Percentiles rank a stretch among this genome's conserved stretches.
phyloP scores from a whole-genome alignment of 1,140 invertebrate genomes.

The Drosophila sp. region DNA sequence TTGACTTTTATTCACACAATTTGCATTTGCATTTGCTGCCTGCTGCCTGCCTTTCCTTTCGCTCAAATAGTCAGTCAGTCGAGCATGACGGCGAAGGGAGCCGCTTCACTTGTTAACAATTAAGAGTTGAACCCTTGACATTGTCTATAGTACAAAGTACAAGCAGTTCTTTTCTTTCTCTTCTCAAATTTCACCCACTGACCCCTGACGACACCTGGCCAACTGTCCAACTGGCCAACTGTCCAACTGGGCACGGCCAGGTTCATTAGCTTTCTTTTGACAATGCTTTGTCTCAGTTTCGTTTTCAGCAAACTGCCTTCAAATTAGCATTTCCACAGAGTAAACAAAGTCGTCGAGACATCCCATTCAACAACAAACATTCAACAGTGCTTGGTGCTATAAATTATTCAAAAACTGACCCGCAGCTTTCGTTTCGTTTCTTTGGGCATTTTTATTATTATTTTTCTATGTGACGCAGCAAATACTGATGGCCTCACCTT shows the following conservation, averaged over 20 bases:
- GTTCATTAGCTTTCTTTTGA: conserved; percentile 75
- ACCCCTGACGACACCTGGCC: conserved; percentile 16
- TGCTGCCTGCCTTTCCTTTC: conserved; percentile 13
- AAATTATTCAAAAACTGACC: conserved; percentile 73
- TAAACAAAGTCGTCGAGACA: conserved; percentile 42
- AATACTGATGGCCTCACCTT: conserved; percentile 27
- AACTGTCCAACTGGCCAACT: neutral
- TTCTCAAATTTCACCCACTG: conserved; percentile 24
- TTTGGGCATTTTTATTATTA: conserved; percentile 24
- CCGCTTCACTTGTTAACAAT: conserved; percentile 60
- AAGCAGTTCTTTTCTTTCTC: neutral
- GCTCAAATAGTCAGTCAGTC: conserved; percentile 20
- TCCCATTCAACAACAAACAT: neutral
- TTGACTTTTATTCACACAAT: conserved; percentile 81
- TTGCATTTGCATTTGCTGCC: conserved; percentile 47
- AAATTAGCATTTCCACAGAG: conserved; percentile 63
- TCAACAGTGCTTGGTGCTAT: conserved; percentile 40
- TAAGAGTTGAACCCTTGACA: conserved; percentile 58
- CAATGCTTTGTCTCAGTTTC: conserved; percentile 47
- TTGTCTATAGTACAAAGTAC: conserved; percentile 27
- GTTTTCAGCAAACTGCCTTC: conserved; percentile 25
- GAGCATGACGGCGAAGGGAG: conserved; percentile 32
- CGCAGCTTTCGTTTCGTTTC: conserved; percentile 52
- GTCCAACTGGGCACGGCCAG: conserved; percentile 5
- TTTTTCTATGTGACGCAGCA: conserved; percentile 68